These are phyloP conservation scores for Calameuta filiformis DNA, from an alignment of 2,888 invertebrate genomes.

Conservation along the genomic window DNA sequence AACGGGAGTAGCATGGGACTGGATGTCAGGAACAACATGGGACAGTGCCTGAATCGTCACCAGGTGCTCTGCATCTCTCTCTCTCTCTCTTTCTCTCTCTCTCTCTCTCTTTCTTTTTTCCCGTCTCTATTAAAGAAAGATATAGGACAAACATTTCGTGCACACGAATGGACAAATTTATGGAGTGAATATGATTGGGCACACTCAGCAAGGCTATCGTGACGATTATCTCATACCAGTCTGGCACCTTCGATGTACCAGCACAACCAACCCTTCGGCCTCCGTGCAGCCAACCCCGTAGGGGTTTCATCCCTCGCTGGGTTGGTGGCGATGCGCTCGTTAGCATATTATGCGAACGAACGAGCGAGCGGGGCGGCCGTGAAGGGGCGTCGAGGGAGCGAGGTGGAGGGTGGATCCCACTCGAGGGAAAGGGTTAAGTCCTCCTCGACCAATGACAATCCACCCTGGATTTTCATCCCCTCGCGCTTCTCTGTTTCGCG, in stretches of 20 bases:
- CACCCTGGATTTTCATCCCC: conserved; percentile 30
- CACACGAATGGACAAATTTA: no score
- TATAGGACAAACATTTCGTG: no score
- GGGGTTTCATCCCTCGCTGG: conserved; percentile 34
- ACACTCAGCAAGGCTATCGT: no score
- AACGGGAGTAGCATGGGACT: no score
- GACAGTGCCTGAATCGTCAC: conserved; percentile 11
- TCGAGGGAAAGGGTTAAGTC: conserved; percentile 52
- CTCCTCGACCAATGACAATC: conserved; percentile 62
- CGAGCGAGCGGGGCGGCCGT: conserved; percentile 32
- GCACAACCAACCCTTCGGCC: background rate
- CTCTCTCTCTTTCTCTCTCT: conserved; percentile 10
- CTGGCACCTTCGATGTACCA: no score
- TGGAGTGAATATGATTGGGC: no score
- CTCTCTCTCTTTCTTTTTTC: conserved; percentile 9
- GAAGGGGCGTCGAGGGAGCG: conserved; percentile 16
- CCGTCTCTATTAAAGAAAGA: background rate
- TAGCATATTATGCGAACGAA: conserved; percentile 54
- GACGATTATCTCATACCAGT: no score
- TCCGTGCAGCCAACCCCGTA: conserved; percentile 1
- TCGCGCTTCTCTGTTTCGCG: background rate
- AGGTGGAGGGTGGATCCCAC: background rate
- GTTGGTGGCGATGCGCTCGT: conserved; percentile 51
- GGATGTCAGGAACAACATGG: no score
- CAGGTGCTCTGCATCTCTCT: conserved; percentile 23